A percentile compares a stretch with the other conserved stretches of the same genome.
These are phyloP conservation scores for Rhynchotus rufescens DNA, from an alignment of 2,797 vertebrate genomes.

Conservation along the genomic window DNA sequence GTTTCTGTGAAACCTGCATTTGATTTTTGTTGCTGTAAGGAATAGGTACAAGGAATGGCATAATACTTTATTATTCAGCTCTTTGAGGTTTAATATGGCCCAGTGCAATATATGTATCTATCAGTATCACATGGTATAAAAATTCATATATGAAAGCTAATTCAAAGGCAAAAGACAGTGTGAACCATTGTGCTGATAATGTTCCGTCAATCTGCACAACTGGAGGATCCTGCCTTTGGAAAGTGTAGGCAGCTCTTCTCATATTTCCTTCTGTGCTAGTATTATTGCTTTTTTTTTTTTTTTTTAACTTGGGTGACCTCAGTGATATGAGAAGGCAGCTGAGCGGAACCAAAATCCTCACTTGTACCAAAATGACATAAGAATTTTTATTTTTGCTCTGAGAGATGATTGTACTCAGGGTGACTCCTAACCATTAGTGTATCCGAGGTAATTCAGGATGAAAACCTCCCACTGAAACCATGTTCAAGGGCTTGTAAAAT, in stretches of 20 bases:
- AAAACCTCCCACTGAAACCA: neutral
- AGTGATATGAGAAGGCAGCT: neutral
- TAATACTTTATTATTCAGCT: neutral
- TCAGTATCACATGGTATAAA: neutral
- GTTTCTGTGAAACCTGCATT: neutral
- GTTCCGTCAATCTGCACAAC: neutral
- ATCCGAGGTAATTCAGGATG: neutral
- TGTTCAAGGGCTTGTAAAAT: neutral
- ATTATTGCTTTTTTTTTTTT: neutral
- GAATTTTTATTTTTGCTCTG: neutral
- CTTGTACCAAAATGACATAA: neutral
- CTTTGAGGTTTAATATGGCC: neutral
- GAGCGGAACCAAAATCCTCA: neutral
- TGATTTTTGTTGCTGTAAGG: neutral
- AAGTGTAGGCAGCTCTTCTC: neutral
- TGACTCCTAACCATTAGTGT: neutral
- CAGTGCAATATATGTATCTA: neutral
- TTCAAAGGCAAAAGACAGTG: neutral
- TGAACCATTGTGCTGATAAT: neutral
- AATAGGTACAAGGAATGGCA: neutral
- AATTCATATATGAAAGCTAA: neutral
- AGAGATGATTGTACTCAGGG: fast-evolving
- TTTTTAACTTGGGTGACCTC: neutral
- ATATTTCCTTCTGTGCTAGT: neutral
- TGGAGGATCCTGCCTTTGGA: neutral